Evolutionary conservation across 2,797 vertebrate species (phyloP).

Genomic region (Cyprinella venusta): DNA sequence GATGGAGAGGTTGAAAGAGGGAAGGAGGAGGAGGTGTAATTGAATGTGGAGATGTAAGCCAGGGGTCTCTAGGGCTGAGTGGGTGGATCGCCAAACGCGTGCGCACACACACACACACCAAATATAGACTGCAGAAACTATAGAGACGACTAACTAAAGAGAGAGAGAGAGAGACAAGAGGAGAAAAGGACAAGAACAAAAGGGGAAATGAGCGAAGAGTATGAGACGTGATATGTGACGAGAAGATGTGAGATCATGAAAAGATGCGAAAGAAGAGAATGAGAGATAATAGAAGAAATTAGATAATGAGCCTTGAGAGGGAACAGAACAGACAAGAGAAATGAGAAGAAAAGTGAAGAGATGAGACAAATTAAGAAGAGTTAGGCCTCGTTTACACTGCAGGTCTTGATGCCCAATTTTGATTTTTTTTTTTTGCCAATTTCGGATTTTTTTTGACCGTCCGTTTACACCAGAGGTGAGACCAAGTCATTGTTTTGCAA

Average conservation of each 20-base stretch:
- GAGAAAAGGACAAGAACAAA: constrained; percentile 70
- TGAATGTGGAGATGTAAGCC: constrained; percentile 1
- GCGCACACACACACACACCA: constrained; percentile 8
- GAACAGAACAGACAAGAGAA: too few relatives aligned
- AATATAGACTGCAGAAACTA: constrained; percentile 15
- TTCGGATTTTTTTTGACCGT: too few relatives aligned
- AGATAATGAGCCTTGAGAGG: too few relatives aligned
- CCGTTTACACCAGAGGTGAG: too few relatives aligned
- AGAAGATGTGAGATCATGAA: constrained; percentile 54
- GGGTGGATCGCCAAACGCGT: constrained; percentile 10
- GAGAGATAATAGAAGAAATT: too few relatives aligned
- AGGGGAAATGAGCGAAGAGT: constrained; percentile 46
- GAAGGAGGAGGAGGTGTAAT: constrained; percentile 6
- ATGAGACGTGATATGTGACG: constrained; percentile 56
- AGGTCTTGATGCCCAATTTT: too few relatives aligned
- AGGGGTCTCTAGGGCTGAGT: constrained; percentile 27
- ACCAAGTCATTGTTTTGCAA: too few relatives aligned
- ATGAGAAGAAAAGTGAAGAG: too few relatives aligned
- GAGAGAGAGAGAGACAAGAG: constrained; percentile 54
- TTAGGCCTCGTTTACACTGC: too few relatives aligned
- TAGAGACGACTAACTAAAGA: neutral
- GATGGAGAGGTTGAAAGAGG: constrained; percentile 8
- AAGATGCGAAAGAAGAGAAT: constrained; percentile 62
- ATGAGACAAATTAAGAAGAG: too few relatives aligned
- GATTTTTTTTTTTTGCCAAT: too few relatives aligned